Evolutionary conservation across 1,140 invertebrate genomes (phyloP).

Genomic region (Apis laboriosa): DNA sequence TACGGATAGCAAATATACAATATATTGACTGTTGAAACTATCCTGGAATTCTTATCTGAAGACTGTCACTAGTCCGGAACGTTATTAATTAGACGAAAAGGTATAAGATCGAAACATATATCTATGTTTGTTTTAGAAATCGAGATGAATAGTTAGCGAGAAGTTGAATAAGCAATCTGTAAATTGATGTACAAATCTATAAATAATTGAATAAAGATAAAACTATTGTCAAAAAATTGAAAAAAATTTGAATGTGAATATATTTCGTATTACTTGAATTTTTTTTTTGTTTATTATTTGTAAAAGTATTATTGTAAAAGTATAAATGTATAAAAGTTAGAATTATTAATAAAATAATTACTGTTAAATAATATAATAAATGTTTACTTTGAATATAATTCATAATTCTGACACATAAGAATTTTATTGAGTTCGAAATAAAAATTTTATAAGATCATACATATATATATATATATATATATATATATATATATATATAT

Average conservation of each 20-base stretch:
- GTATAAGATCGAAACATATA: neutral
- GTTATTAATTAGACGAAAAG: constrained; percentile 1
- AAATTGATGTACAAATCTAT: neutral
- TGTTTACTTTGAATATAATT: no score
- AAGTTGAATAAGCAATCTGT: neutral
- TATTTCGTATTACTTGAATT: neutral
- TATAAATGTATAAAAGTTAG: no score
- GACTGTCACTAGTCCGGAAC: constrained; percentile 1
- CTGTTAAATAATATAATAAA: no score
- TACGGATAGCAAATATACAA: neutral
- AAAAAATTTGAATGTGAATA: neutral
- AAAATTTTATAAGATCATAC: no score
- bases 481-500: no score
- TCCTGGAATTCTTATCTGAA: constrained; percentile 2
- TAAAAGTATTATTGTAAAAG: no score
- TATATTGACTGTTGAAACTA: constrained; percentile 9
- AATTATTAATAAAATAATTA: no score
- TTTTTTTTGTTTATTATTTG: no score
- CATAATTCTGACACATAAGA: no score
- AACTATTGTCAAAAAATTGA: neutral
- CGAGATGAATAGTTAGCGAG: neutral
- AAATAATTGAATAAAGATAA: neutral
- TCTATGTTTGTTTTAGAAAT: neutral
- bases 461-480: no score
- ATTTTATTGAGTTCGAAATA: no score